Evolutionary conservation across 2,113 vertebrate species (phyloP).

Genomic region (Odontophorus gujanensis): DNA sequence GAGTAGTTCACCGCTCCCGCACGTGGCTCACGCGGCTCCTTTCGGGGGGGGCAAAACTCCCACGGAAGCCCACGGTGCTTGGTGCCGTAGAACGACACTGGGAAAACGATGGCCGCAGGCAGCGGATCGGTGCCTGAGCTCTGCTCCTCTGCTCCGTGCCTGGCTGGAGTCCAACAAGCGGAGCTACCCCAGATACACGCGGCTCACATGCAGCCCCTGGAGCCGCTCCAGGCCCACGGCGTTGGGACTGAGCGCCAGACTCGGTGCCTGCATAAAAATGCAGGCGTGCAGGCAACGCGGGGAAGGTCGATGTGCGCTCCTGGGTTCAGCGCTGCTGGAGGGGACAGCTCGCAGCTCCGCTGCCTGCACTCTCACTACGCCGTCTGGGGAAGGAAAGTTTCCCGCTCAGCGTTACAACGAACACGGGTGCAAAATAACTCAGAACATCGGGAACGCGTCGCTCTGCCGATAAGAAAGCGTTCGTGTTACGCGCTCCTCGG

Average conservation of each 20-base stretch:
- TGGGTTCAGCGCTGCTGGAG: constrained; percentile 15
- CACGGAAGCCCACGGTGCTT: constrained; percentile 1
- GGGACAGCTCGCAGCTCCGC: background rate
- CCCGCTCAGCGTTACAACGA: background rate
- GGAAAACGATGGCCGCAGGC: background rate
- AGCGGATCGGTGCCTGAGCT: constrained; percentile 29
- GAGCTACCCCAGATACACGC: constrained; percentile 58
- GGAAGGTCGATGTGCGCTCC: too few species aligned
- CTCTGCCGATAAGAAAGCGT: background rate
- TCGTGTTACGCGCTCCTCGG: background rate
- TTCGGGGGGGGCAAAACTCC: constrained; percentile 40
- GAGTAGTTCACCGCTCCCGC: background rate
- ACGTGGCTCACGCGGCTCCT: background rate
- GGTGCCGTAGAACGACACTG: background rate
- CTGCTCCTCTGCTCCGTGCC: constrained; percentile 31
- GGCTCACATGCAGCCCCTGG: constrained; percentile 50
- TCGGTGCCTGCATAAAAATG: background rate
- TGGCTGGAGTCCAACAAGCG: constrained; percentile 58
- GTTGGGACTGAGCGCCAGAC: constrained; percentile 1
- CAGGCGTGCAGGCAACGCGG: too few species aligned
- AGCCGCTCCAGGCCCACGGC: constrained; percentile 39
- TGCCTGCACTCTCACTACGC: background rate
- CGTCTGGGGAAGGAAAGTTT: background rate
- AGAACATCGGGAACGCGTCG: background rate
- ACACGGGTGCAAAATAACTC: background rate